A percentile compares a stretch with the other conserved stretches of the same genome.
phyloP scores from a whole-genome alignment of 2,888 invertebrate genomes.

The Eilema griseolum region DNA sequence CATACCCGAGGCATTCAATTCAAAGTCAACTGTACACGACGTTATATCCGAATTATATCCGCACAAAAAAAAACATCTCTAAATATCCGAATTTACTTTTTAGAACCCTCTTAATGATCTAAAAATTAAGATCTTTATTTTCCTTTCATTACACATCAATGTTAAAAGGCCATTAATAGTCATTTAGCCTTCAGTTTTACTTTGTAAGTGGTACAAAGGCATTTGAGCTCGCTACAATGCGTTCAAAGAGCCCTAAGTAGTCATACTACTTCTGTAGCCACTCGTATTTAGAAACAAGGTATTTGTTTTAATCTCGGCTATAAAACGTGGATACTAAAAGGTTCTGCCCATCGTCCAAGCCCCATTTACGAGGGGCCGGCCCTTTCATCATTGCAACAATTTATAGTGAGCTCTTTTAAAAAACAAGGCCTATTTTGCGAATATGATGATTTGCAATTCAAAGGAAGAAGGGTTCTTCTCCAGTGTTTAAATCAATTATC shows the following conservation, averaged over 20 bases:
- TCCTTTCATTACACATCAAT: constrained; percentile 6
- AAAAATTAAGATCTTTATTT: constrained; percentile 1
- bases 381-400: constrained; percentile 42
- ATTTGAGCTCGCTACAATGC: constrained; percentile 17
- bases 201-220: constrained; percentile 13
- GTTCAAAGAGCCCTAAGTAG: constrained; percentile 17
- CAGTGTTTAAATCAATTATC: not conserved
- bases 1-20: not conserved
- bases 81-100: not conserved
- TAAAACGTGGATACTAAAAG: constrained; percentile 49
- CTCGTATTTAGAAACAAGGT: constrained; percentile 31
- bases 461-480: not conserved
- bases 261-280: constrained; percentile 7
- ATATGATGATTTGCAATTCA: not conserved
- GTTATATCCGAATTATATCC: not conserved
- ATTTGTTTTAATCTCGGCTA: constrained; percentile 51
- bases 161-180: constrained; percentile 6
- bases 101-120: not conserved
- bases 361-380: constrained; percentile 41
- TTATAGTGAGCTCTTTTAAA: constrained; percentile 5
- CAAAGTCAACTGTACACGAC: not conserved
- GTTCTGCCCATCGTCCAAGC: constrained; percentile 38
- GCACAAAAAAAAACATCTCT: not conserved
- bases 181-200: constrained; percentile 11
- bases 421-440: not conserved